Base-by-base conservation (phyloP, 2,888 invertebrate genomes). In the Barypeithes pellucidus region DNA sequence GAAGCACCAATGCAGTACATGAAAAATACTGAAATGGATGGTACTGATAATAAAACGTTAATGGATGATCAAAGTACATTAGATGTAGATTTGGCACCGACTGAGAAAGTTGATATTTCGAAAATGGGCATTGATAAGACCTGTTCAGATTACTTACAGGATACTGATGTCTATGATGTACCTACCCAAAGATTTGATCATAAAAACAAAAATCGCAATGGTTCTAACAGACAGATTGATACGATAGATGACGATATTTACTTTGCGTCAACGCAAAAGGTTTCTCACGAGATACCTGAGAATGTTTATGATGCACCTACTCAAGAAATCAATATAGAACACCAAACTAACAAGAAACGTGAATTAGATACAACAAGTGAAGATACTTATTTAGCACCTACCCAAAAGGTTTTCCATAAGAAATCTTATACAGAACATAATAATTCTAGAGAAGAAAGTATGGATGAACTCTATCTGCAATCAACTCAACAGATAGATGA, bases 241-340 rank as follows among this genome's bases (percentile, higher is more conserved):
- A 12, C 11, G 3, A 24, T 24, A 39, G 29, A 67, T 70, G 20
- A 45, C 16, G 69, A 75, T 67, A 62, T 68, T 47, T 67, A 41
- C 67, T 39, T 45, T 12, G 18, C 57, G n/a, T 43, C 68, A 24
- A 73, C 73, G 20, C 67, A 74, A 62, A 62, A 74, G 29, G 18
- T 24, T 11, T n/a, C 45, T 8, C 29, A 29, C 7, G 7, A 29
- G 9, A 29, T 29, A 29, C 5, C 29, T 29, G 75, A 75, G 0
- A 75, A 75, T 52, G 22, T 76, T 62, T 77, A 69, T 59, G 61
- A 68, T 45, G 60, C 66, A 41, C 66, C 76, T 1, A 77, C 78
- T 36, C 77, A 78, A 71, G 66, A 65, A 54, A 33, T 59, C 2
- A 18, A 60, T 18, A 18, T 39, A 29, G 29, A 29, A 29, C 24